Evolutionary conservation across 2,888 invertebrate species (phyloP), one percentile per base, ranked within the genome.

Genomic region (Epicampocera succincta): DNA sequence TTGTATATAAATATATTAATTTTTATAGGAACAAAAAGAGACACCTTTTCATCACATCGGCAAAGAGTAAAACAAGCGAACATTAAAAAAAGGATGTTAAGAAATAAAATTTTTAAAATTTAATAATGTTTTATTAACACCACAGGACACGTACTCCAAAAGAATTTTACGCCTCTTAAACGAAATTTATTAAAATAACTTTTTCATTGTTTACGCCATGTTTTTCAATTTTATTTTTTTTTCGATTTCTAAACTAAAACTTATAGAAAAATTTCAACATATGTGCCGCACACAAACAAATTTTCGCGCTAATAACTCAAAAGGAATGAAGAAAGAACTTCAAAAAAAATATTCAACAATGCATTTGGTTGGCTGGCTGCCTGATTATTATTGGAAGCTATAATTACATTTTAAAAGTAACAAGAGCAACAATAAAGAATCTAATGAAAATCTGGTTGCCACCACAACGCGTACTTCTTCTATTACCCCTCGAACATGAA

Each of bases 131-230:
- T 71, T 82, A 82, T 82, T 78, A 82, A 82, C 82, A 66, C 82
- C 82, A 82, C 82, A 78, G 82, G 82, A 74, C 40, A 48, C 71
- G 60, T 65, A 82, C 82, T 82, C 74, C 82, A 82, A 75, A 61
- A 75, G 54, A 54, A 74, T 78, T 78, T 66, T 82, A 82, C 82
- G 82, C 82, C 82, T 78, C 78, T 78, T 82, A 78, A 78, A 75
- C 71, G 66, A 82, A 82, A 78, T 82, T 82, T 82, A 82, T 82
- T 82, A 78, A 82, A 82, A 82, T 82, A 82, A 82, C 82, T 75
- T 65, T 40, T 79, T 61, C 60, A 56, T 76, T 76, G 68, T 76
- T 76, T 15, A 60, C 40, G 68, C 42, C 75, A 75, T 75, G 11
- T 68, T 44, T 42, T 44, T 44, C 9, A 44, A n/a, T n/a, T 6